Conservation (phyloP, 2,113 vertebrate species). For the Dromiciops gliroides region DNA sequence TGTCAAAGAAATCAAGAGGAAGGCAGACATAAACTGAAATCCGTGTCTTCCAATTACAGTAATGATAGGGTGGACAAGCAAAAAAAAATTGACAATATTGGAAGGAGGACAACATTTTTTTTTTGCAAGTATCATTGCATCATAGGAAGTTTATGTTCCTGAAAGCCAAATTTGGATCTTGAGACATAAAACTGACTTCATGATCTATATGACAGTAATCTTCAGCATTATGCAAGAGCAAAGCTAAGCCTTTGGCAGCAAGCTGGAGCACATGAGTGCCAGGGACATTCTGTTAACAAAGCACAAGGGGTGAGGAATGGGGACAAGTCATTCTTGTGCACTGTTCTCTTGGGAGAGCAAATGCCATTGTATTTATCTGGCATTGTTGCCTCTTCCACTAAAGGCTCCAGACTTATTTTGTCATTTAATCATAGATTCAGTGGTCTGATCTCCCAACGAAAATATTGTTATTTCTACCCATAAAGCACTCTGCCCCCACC, state of each 20-base stretch:
- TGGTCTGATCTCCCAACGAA: not conserved
- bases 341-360: not conserved
- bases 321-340: slow-evolving; percentile 41
- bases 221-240: not conserved
- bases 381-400: not conserved
- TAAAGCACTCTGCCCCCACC: not conserved
- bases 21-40: not conserved
- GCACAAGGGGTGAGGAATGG: slow-evolving; percentile 59
- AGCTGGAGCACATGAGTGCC: slow-evolving; percentile 26
- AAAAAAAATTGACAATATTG: not conserved
- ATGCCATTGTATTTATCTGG: slow-evolving; percentile 31
- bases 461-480: fast-evolving
- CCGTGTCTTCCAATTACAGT: not conserved
- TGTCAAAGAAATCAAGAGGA: not conserved
- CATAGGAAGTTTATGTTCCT: not conserved
- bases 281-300: slow-evolving; percentile 63
- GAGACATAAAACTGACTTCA: not conserved
- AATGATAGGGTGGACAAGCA: not conserved
- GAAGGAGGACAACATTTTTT: too few species aligned
- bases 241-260: slow-evolving; percentile 44
- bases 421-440: not conserved
- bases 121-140: not conserved
- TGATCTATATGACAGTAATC: not conserved
- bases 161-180: not conserved
- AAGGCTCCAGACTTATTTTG: not conserved